Conservation (phyloP, 2,113 vertebrate species). For the Hydrochoerus hydrochaeris region DNA sequence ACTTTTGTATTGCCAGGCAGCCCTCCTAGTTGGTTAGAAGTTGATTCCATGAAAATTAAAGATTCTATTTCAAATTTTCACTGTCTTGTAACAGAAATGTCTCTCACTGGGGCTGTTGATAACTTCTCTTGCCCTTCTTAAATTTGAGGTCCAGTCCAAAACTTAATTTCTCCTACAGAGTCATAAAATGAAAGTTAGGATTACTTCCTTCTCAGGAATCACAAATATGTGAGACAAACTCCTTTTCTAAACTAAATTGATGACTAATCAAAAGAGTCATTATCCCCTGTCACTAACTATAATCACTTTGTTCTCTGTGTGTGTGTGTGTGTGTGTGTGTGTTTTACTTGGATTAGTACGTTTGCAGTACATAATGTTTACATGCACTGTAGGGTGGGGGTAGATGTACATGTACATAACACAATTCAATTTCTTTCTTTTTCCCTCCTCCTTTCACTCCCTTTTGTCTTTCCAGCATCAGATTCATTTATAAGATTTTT, state of each 20-base stretch:
- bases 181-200: slow-evolving; percentile 10
- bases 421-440: not conserved
- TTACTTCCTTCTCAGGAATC: not conserved
- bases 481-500: not conserved
- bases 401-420: not conserved
- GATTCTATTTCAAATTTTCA: not conserved
- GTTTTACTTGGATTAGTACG: not conserved
- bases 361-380: not conserved
- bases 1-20: slow-evolving; percentile 42
- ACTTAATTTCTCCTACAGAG: not conserved
- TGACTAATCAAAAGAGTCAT: not conserved
- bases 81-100: slow-evolving; percentile 25
- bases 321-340: not conserved
- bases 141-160: not conserved
- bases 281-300: not conserved
- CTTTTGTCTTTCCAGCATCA: not conserved
- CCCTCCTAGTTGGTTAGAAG: not conserved
- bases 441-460: not conserved
- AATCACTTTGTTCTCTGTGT: not conserved
- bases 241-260: not conserved
- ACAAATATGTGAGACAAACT: slow-evolving; percentile 22
- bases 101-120: not conserved
- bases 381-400: not conserved
- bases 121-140: slow-evolving; percentile 23
- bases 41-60: slow-evolving; percentile 8